Conservation (phyloP, 2,797 vertebrate genomes). For the Ispidina lecontei region DNA sequence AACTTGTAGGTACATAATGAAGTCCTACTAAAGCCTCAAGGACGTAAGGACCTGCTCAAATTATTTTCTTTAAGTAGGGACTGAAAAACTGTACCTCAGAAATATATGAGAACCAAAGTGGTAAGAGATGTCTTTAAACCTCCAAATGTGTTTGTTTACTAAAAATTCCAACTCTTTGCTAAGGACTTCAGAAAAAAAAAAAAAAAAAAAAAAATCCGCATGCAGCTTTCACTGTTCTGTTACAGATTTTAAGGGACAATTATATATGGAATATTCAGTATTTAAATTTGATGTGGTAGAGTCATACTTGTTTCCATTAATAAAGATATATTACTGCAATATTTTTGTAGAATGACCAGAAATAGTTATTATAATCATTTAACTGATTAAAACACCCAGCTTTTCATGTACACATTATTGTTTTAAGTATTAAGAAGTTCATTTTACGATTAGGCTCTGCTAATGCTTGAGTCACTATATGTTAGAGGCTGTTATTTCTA, state of each 20-base stretch:
- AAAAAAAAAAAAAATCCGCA: not conserved
- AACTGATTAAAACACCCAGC: not conserved
- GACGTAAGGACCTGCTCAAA: not conserved
- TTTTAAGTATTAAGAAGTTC: not conserved
- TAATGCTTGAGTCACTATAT: not conserved
- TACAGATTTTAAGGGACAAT: not conserved
- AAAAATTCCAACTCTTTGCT: not conserved
- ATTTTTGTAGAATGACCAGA: not conserved
- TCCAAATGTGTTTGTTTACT: not conserved
- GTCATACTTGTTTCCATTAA: not conserved
- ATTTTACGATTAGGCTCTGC: not conserved
- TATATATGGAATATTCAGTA: not conserved
- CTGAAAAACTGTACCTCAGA: not conserved
- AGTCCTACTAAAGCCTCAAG: not conserved
- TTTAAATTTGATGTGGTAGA: not conserved
- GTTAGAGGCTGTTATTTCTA: not conserved
- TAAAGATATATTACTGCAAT: not conserved
- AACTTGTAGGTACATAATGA: not conserved
- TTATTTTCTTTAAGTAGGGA: not conserved
- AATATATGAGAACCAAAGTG: not conserved
- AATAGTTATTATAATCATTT: not conserved
- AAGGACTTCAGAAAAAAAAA: not conserved
- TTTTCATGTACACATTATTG: not conserved
- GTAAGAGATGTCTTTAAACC: not conserved
- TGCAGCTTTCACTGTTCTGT: not conserved